Evolutionary conservation across 2,888 invertebrate genomes (phyloP).

Genomic region (Monopis laevigella): DNA sequence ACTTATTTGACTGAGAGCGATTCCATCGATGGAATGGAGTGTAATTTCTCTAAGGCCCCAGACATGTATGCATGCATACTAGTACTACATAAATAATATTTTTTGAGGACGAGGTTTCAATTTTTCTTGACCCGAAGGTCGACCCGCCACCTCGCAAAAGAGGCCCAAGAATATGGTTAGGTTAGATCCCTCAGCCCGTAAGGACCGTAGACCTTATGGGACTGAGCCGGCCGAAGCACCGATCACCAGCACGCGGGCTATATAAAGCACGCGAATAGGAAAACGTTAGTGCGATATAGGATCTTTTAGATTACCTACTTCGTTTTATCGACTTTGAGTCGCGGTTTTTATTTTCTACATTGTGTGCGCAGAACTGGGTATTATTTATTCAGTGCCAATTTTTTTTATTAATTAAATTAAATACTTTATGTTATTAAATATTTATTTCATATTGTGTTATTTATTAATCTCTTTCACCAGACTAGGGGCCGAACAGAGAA

Average conservation of each 20-base stretch:
- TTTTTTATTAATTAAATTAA: background rate
- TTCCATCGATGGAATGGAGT: too few species aligned
- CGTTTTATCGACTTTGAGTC: background rate
- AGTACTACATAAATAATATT: too few species aligned
- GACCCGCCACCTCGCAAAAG: conserved; percentile 52
- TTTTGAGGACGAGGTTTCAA: conserved; percentile 20
- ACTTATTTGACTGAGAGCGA: too few species aligned
- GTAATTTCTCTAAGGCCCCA: too few species aligned
- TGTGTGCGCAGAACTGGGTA: too few species aligned
- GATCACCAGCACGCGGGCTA: background rate
- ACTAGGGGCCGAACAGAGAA: too few species aligned
- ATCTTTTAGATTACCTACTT: background rate
- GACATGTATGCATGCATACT: too few species aligned
- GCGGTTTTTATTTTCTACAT: background rate
- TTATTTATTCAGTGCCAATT: background rate
- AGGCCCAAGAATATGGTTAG: conserved; percentile 64
- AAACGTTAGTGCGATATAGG: background rate
- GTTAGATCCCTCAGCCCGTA: conserved; percentile 66
- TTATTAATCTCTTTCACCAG: too few species aligned
- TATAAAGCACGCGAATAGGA: background rate
- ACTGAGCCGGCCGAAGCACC: conserved; percentile 74
- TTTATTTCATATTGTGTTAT: too few species aligned
- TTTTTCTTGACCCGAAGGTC: conserved; percentile 19
- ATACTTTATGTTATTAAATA: too few species aligned
- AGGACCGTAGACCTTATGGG: conserved; percentile 75